Base-by-base conservation (phyloP, 2,113 vertebrate species). In the Alexandromys fortis region DNA sequence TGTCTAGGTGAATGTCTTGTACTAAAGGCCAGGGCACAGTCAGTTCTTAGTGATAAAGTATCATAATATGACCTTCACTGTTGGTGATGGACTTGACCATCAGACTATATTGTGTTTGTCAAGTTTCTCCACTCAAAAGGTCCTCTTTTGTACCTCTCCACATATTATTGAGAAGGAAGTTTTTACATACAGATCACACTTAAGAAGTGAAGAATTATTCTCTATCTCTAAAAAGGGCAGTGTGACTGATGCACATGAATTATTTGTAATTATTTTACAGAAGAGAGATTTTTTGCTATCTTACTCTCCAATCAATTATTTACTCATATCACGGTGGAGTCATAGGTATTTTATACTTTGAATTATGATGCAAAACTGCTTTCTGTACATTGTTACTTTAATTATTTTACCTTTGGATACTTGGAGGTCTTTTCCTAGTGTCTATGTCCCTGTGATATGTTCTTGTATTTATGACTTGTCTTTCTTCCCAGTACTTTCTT, bases 321-420 rank as follows among this genome's bases (percentile, higher is more conserved):
- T 92, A 55, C 79, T 86, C 82, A 35, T 55, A 45, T 78, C n/a
- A 61, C 16, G 49, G 35, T 86, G 33, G 67, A 68, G 24, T 75
- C 45, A 17, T 61, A 21, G 19, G 61, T 42, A 76, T 86, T 94
- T 96, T 92, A 19, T 90, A 61, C 12, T 95, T 92, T 93, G 58
- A 68, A 11, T 81, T 95, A 87, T 82, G 90, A 90, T 79, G 7
- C 55, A 22, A 63, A 87, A 90, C 45, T 49, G 35, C 35, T 92
- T 75, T 38, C 45, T 81, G 93, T 90, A 91, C 75, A 75, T 94
- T 75, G 5, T 86, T 94, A 67, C 19, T 86, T 35, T 67, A 42
- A 42, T 78, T 79, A 26, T 76, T 81, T 65, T 76, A 68, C 11
- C n/a, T 45, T 76, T 85, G 22, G 28, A 63, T 81, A 83, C 76